A percentile compares a stretch with the other conserved stretches of the same genome.
Evolutionary conservation across 2,888 invertebrate genomes (phyloP).

Genomic region (Drosophila rubida): DNA sequence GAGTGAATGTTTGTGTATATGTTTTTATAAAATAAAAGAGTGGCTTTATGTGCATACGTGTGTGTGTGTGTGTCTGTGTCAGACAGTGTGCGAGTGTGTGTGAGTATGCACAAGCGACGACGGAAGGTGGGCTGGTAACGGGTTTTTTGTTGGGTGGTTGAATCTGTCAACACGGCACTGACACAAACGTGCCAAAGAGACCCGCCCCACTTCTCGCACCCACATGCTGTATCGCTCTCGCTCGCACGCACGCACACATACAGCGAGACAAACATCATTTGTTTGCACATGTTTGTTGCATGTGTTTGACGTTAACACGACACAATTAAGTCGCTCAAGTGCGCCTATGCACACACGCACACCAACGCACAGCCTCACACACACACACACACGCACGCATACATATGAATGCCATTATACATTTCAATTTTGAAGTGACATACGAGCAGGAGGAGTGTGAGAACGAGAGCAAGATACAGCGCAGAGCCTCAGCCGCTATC

Average conservation of each 20-base stretch:
- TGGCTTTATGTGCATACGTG: conserved; percentile 51
- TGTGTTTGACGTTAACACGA: conserved; percentile 81
- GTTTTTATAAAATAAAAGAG: conserved; percentile 76
- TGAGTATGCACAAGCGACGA: conserved; percentile 1
- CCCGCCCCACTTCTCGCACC: conserved; percentile 21
- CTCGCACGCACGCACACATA: conserved; percentile 5
- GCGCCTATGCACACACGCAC: conserved; percentile 56
- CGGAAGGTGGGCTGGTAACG: conserved; percentile 49
- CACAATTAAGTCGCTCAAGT: conserved; percentile 81
- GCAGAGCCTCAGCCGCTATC: not conserved
- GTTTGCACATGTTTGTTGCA: conserved; percentile 79
- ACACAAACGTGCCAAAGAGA: conserved; percentile 58
- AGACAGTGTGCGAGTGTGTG: conserved; percentile 13
- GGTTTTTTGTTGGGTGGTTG: conserved; percentile 75
- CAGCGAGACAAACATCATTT: conserved; percentile 55
- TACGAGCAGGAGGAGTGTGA: not conserved
- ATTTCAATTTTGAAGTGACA: conserved; percentile 73
- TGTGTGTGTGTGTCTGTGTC: conserved; percentile 5
- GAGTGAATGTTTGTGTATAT: conserved; percentile 72
- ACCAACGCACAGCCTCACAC: conserved; percentile 7
- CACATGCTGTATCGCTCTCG: conserved; percentile 2
- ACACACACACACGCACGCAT: conserved; percentile 9
- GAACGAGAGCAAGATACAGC: conserved; percentile 7
- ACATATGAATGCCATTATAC: conserved; percentile 66
- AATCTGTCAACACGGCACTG: conserved; percentile 73